Evolutionary conservation across 37 sponge, comb jelly and placozoan genomes (phyloP).

Genomic region (Agelas oroides): DNA sequence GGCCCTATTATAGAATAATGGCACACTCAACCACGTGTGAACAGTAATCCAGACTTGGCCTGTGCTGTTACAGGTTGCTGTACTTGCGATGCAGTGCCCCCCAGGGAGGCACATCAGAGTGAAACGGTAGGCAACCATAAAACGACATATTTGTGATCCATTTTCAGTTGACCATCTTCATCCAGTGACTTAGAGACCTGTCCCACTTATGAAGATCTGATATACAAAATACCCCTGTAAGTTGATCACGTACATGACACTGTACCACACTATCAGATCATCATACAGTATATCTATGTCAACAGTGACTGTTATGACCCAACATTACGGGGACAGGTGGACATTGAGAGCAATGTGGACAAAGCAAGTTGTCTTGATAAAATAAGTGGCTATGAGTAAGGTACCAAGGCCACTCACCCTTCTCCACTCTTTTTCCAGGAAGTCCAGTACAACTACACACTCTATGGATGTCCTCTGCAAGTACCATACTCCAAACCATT

Average conservation of each 20-base stretch:
- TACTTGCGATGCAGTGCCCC: constrained; percentile 18
- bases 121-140: background rate
- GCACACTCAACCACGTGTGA: too few species aligned
- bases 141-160: background rate
- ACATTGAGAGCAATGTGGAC: background rate
- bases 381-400: too few species aligned
- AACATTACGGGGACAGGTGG: constrained; percentile 10
- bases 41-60: too few species aligned
- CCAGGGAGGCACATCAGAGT: constrained; percentile 44
- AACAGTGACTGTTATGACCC: constrained; percentile 36
- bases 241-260: background rate
- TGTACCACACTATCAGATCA: too few species aligned
- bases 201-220: constrained; percentile 16
- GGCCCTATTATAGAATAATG: too few species aligned
- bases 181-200: background rate
- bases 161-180: too few species aligned
- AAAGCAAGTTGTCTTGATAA: background rate
- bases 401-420: too few species aligned
- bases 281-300: background rate
- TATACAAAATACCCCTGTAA: constrained; percentile 33
- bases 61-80: background rate
- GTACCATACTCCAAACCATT: constrained; percentile 5
- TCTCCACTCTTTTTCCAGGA: background rate
- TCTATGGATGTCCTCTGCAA: constrained; percentile 35
- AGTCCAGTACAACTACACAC: constrained; percentile 4